Percentiles rank a stretch among this genome's conserved stretches.
Evolutionary conservation across 2,113 vertebrate genomes (phyloP).

Genomic region (Salvelinus alpinus): DNA sequence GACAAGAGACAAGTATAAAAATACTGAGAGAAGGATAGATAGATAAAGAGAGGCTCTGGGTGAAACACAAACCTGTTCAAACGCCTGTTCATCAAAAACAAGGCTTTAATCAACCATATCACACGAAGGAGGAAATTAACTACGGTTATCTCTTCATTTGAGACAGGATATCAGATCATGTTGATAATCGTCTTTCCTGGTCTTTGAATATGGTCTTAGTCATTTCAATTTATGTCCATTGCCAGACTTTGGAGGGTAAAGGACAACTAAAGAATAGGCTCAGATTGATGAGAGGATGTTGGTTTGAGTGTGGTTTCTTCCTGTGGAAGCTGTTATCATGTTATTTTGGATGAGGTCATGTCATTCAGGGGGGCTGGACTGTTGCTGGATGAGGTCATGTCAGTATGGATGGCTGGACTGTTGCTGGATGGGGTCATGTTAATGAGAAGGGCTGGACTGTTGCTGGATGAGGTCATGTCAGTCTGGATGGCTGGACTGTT

Average conservation of each 20-base stretch:
- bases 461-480: no score
- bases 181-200: conserved; percentile 32
- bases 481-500: no score
- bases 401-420: no score
- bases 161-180: conserved; percentile 56
- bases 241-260: conserved; percentile 31
- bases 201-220: conserved; percentile 43
- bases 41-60: conserved; percentile 5
- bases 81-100: conserved; percentile 46
- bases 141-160: conserved; percentile 58
- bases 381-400: no score
- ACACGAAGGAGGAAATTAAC: conserved; percentile 49
- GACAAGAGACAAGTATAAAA: not conserved
- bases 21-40: not conserved
- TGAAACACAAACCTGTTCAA: conserved; percentile 53
- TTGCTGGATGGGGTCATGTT: no score
- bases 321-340: no score
- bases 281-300: conserved; percentile 18
- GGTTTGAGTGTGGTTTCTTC: conserved; percentile 32
- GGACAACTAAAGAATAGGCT: conserved; percentile 23
- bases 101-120: conserved; percentile 54
- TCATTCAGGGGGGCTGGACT: no score
- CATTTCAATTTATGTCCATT: conserved; percentile 36
- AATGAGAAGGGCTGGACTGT: no score
- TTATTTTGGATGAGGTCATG: no score